phyloP scores from a whole-genome alignment of 2,888 invertebrate species.

The Aleiodes leptofemur region DNA sequence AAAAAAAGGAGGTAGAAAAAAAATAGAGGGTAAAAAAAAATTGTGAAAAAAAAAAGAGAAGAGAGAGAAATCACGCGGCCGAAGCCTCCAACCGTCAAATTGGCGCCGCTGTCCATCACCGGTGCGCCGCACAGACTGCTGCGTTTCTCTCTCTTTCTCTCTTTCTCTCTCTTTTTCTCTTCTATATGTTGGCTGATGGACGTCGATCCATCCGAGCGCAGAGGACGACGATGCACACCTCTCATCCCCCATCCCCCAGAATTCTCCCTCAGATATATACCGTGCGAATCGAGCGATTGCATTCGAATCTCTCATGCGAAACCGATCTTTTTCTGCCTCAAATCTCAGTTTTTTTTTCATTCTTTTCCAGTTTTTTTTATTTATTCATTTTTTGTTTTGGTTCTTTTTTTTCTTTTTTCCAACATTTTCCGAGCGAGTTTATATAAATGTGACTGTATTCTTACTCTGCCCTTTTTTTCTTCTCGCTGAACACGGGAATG shows the following conservation, averaged over 20 bases:
- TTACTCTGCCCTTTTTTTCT: neutral
- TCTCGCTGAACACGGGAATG: slow-evolving; percentile 5
- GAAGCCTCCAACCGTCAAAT: slow-evolving; percentile 74
- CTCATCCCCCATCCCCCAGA: slow-evolving; percentile 42
- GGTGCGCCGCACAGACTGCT: slow-evolving; percentile 62
- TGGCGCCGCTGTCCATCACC: slow-evolving; percentile 75
- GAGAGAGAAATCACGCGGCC: slow-evolving; percentile 66
- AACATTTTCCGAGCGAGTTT: slow-evolving; percentile 6
- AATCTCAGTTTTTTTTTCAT: neutral
- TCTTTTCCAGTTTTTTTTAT: slow-evolving; percentile 28
- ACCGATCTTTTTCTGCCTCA: slow-evolving; percentile 31
- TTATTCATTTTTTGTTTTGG: neutral
- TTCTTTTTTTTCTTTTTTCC: slow-evolving; percentile 46
- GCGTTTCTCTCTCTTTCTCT: slow-evolving; percentile 51
- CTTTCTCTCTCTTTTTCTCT: slow-evolving; percentile 51
- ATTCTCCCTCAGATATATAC: slow-evolving; percentile 38
- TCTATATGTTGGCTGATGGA: slow-evolving; percentile 59
- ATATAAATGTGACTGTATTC: slow-evolving; percentile 17
- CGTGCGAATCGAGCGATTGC: slow-evolving; percentile 40
- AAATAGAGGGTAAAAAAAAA: slow-evolving; percentile 50
- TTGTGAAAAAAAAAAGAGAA: slow-evolving; percentile 51
- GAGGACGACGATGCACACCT: slow-evolving; percentile 52
- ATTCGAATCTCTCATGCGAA: slow-evolving; percentile 45
- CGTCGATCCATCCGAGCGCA: slow-evolving; percentile 56
- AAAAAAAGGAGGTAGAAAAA: slow-evolving; percentile 45